Evolutionary conservation across 1,140 invertebrate species (phyloP), one percentile per base, ranked within the genome.

Genomic region (Atopsyche davidsoni): DNA sequence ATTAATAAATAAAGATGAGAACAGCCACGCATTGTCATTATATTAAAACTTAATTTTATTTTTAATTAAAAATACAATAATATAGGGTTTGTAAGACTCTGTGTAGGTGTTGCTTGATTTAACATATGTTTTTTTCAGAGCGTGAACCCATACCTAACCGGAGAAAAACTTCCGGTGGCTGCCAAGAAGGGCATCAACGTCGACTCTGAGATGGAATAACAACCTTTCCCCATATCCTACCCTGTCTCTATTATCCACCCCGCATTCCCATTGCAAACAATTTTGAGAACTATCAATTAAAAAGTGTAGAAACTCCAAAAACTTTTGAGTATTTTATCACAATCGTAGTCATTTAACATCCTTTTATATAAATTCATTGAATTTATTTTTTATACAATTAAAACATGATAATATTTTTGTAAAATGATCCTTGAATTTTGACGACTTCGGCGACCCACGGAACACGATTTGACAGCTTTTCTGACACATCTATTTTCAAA

Each of bases 141-240:
- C 39, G 68, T 73, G 38, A 91, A 91, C 70, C 88, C 88, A 14
- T 92, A 80, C 58, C 75, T 92, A 46, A 75, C 73, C 58, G 88
- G 87, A 9, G 87, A 91, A 62, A 86, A 86, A 58, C 70, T 92
- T 45, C 88, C 88, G 11, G 86, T 91, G 49, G 89, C 89, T 24
- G 89, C 89, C 24, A 92, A 92, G 66, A 92, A 92, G 67, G 89
- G 88, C 59, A 81, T 82, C 60, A 79, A 87, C 55, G 77, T 86
- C 7, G 64, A 72, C 60, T 55, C 25, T 4, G 31, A 55, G 16
- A 46, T 40, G n/a, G 39, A 48, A n/a, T 57, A 57, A 45, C 13
- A 21, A 53, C 13, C 35, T 14, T 17, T 24, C 24, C 23, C 42
- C 14, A 13, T 23, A 19, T 10, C 25, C 24, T 11, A 25, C 28